A percentile compares a stretch with the other conserved stretches of the same genome.
Evolutionary conservation across 23 tunicate species (phyloP).

Genomic region (Ciona savignyi): DNA sequence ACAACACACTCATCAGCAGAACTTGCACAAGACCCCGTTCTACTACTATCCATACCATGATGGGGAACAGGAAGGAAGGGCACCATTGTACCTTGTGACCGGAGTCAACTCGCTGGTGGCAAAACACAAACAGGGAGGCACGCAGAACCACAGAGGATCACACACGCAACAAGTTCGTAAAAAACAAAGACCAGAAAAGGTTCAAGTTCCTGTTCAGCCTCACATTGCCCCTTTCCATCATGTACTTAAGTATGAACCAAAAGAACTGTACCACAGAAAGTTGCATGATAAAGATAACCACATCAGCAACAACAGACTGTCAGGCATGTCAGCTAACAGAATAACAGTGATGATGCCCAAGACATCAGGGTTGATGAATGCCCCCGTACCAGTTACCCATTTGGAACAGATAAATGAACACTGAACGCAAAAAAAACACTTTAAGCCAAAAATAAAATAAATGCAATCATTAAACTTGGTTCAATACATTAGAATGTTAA

Average conservation of each 20-base stretch:
- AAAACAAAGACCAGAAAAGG: neutral
- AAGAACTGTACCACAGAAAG: neutral
- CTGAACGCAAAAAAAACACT: too few relatives aligned
- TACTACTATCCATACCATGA: conserved; percentile 59
- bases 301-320: neutral
- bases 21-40: conserved; percentile 52
- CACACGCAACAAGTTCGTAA: neutral
- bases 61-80: conserved; percentile 5
- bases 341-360: conserved; percentile 55
- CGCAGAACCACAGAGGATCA: neutral
- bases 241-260: neutral
- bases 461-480: too few relatives aligned
- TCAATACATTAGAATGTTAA: too few relatives aligned
- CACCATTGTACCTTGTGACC: conserved; percentile 75
- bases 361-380: conserved; percentile 28
- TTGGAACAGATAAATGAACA: conserved; percentile 64
- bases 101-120: conserved; percentile 34
- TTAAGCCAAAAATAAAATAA: neutral
- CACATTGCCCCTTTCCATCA: neutral
- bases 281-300: neutral
- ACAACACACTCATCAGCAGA: conserved; percentile 26
- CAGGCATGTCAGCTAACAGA: neutral
- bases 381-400: conserved; percentile 22
- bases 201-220: neutral
- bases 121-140: neutral